Base-by-base conservation (phyloP, 2,888 invertebrate species). In the Scaptomyza flava region DNA sequence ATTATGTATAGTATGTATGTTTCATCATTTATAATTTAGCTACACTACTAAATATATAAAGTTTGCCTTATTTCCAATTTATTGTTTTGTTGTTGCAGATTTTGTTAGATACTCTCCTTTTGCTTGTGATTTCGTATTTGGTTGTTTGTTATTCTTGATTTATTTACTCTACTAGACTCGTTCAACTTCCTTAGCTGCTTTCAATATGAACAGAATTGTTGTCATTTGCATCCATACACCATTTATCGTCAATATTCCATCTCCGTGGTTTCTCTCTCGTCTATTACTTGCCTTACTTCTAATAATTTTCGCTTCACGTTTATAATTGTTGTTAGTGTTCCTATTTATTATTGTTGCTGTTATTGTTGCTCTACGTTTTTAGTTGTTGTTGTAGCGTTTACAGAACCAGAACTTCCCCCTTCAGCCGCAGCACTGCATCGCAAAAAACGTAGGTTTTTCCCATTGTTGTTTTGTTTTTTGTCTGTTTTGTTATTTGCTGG, bases 31-130 rank as follows among this genome's bases (percentile, higher is more conserved):
- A 79, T 71, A 71, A 74, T 75, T 75, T 75, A 75, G 61, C 75
- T 75, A 75, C 38, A 77, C 75, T 81, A 81, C 70, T 81, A 70
- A 77, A 69, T 74, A 72, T 74, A 74, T 74, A 72, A 78, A 72
- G 72, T 77, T 68, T 70, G 79, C 64, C 77, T 77, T 81, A 75
- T 77, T 81, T 81, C 42, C 81, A 81, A 81, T 81, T 84, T 81
- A 84, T 81, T 81, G 84, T 84, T 84, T 81, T 80, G 70, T 72
- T 48, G 66, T 83, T 82, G 59, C 83, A 80, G 57, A 72, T 74
- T 41, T 41, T 41, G 36, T 36, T n/a, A 36, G 34, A 36, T 36
- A 36, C 68, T 76, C 50, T 27, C 31, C 36, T 59, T 41, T 61
- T 51, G 53, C 47, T 77, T 71, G 59, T 66, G 63, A 64, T 72